Evolutionary conservation across 2,888 invertebrate genomes (phyloP).

Genomic region (Drosophila koepferae): DNA sequence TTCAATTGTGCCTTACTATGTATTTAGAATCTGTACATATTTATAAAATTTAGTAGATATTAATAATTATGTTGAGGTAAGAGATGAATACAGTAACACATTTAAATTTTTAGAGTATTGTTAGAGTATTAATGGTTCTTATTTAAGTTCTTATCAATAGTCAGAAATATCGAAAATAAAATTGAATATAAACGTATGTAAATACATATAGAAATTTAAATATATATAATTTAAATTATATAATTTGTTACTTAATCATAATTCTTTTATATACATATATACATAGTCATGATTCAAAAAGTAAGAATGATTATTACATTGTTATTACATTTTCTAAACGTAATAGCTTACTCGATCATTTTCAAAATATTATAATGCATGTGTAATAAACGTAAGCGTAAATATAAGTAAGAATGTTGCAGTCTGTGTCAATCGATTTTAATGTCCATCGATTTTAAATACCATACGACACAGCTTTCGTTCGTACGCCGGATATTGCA

Average conservation of each 20-base stretch:
- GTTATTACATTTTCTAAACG: neutral
- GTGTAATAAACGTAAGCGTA: neutral
- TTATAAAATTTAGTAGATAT: constrained; percentile 45
- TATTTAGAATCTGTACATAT: constrained; percentile 69
- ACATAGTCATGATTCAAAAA: neutral
- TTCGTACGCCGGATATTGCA: neutral
- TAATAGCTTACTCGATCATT: neutral
- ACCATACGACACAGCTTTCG: no score
- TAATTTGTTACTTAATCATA: neutral
- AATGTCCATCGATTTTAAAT: no score
- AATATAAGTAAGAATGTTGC: neutral
- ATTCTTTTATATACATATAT: neutral
- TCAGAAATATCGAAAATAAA: neutral
- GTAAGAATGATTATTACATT: neutral
- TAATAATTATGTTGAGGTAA: constrained; percentile 39
- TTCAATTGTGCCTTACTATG: constrained; percentile 75
- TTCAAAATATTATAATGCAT: neutral
- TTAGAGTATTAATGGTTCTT: constrained; percentile 1
- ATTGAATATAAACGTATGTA: neutral
- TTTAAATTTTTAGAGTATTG: constrained; percentile 15
- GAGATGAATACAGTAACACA: constrained; percentile 19
- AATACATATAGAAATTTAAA: neutral
- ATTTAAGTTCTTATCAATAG: neutral
- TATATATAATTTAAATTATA: neutral
- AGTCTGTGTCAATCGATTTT: neutral